phyloP scores from a whole-genome alignment of 2,113 vertebrate species.

The Ammodytes dubius region DNA sequence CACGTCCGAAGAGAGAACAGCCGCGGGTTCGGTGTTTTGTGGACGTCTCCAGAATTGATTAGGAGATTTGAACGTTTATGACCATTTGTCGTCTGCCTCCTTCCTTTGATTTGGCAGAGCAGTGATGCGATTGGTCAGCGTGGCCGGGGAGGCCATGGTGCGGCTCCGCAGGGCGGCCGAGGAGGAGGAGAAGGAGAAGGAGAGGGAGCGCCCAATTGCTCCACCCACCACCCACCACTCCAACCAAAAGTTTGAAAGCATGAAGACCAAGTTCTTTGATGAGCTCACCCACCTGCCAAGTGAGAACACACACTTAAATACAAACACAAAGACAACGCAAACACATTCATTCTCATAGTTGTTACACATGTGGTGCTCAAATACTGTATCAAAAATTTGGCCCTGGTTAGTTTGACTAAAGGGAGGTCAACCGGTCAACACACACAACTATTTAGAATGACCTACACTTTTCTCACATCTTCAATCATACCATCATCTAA shows the following conservation, averaged over 20 bases:
- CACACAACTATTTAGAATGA: neutral
- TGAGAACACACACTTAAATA: conserved; percentile 55
- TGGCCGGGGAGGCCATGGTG: conserved; percentile 8
- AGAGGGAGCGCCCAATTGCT: conserved; percentile 49
- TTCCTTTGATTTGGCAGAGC: conserved; percentile 38
- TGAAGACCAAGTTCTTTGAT: conserved; percentile 87
- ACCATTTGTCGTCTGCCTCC: neutral
- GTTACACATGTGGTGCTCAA: neutral
- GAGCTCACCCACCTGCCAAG: conserved; percentile 85
- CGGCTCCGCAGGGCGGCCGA: conserved; percentile 76
- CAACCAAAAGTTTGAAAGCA: conserved; percentile 80
- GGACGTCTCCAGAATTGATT: neutral
- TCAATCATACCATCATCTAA: neutral
- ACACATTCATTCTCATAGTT: neutral
- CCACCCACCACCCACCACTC: conserved; percentile 72
- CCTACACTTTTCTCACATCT: neutral
- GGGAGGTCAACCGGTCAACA: neutral
- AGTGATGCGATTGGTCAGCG: conserved; percentile 75
- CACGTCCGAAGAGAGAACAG: neutral
- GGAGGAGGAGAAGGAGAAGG: conserved; percentile 60
- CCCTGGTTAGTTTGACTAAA: neutral
- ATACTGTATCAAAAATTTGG: neutral
- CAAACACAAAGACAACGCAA: neutral
- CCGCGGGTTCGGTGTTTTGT: neutral
- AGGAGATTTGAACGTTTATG: neutral